phyloP scores from a whole-genome alignment of 2,113 vertebrate genomes.

The Numida meleagris region DNA sequence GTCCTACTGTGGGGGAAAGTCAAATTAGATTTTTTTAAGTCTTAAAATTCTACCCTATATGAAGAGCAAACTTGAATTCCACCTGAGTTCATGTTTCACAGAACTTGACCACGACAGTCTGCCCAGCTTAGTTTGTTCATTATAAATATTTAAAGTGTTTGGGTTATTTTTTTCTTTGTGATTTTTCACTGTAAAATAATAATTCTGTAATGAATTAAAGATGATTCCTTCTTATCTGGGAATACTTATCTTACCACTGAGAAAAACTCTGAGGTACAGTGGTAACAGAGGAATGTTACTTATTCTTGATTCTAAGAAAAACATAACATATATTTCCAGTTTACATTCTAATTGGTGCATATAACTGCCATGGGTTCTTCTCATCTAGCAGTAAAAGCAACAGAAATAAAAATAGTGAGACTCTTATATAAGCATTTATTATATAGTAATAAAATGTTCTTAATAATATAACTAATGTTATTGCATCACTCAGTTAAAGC shows the following conservation, averaged over 20 bases:
- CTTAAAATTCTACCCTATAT: neutral
- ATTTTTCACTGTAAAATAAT: neutral
- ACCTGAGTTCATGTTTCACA: neutral
- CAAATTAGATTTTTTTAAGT: neutral
- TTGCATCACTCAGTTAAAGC: neutral
- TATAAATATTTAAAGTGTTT: neutral
- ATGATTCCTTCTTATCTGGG: neutral
- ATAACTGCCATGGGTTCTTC: neutral
- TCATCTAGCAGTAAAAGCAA: neutral
- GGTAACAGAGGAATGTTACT: neutral
- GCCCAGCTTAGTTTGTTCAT: neutral
- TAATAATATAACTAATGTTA: neutral
- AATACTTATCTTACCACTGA: neutral
- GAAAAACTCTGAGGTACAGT: neutral
- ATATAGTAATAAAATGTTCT: neutral
- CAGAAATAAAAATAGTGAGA: neutral
- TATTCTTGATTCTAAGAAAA: neutral
- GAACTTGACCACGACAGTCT: neutral
- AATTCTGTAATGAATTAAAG: neutral
- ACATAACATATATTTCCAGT: fast-evolving
- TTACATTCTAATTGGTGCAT: neutral
- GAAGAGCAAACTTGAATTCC: neutral
- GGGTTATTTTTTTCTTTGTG: neutral
- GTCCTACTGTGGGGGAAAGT: neutral
- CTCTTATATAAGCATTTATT: neutral